A percentile compares a stretch with the other conserved stretches of the same genome.
Evolutionary conservation across 2,797 vertebrate species (phyloP).

Genomic region (Austrolebias charrua): DNA sequence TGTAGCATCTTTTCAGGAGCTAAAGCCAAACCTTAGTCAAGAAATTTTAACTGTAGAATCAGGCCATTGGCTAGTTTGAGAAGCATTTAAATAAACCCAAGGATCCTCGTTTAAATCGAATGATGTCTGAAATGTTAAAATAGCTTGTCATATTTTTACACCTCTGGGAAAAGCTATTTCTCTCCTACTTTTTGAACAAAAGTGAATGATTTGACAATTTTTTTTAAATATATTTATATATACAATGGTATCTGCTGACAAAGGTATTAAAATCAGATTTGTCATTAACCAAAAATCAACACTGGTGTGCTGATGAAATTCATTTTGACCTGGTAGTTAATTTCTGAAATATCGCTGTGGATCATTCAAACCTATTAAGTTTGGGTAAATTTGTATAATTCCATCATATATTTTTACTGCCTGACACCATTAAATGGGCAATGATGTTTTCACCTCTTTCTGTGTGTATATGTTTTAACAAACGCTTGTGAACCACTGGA

Average conservation of each 20-base stretch:
- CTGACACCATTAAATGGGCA: too few species aligned
- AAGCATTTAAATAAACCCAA: neutral
- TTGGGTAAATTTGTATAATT: neutral
- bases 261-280: neutral
- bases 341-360: neutral
- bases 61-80: neutral
- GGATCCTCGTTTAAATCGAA: neutral
- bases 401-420: too few species aligned
- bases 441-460: too few species aligned
- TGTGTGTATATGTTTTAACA: too few species aligned
- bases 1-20: neutral
- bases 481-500: too few species aligned
- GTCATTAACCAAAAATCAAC: neutral
- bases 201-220: too few species aligned
- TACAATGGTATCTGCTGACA: neutral
- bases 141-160: too few species aligned
- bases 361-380: neutral
- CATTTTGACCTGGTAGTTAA: neutral
- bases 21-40: neutral
- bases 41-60: neutral
- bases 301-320: neutral
- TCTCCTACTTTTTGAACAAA: too few species aligned
- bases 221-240: neutral
- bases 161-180: too few species aligned
- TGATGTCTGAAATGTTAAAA: neutral